Conservation (phyloP, 2,888 invertebrate species). For the Drosophila planitibia region DNA sequence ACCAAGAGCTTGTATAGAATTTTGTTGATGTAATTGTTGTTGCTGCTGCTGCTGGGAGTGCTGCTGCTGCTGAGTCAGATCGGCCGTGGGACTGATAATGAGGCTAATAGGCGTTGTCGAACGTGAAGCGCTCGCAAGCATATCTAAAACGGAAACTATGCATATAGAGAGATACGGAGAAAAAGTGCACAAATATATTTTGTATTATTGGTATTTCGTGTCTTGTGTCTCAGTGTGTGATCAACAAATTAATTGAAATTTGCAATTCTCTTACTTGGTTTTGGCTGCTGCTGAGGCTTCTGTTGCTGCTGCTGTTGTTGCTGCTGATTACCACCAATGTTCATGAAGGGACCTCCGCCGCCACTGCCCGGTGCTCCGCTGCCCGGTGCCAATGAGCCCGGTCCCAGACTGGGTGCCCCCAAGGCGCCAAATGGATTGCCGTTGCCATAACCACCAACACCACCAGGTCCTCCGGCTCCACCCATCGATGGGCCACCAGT, state of each 20-base stretch:
- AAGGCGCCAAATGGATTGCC: constrained; percentile 84
- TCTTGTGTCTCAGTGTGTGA: constrained; percentile 7
- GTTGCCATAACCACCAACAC: constrained; percentile 78
- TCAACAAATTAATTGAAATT: neutral
- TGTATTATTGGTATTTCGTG: constrained; percentile 27
- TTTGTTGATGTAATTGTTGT: constrained; percentile 66
- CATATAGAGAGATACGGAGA: constrained; percentile 58
- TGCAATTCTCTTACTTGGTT: constrained; percentile 87
- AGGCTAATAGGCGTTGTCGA: constrained; percentile 92
- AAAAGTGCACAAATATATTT: constrained; percentile 25
- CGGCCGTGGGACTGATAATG: constrained; percentile 91
- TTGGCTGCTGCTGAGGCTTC: constrained; percentile 84
- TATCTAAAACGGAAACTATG: constrained; percentile 85
- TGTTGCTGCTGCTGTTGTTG: constrained; percentile 84
- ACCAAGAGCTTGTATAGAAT: constrained; percentile 61
- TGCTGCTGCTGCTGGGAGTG: constrained; percentile 74
- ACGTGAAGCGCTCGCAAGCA: constrained; percentile 88
- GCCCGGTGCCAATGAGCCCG: constrained; percentile 83
- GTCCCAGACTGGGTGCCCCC: constrained; percentile 84
- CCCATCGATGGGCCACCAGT: constrained; percentile 67
- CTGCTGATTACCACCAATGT: constrained; percentile 74
- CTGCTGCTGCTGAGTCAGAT: constrained; percentile 87
- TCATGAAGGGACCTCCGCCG: constrained; percentile 81
- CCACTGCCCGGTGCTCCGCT: constrained; percentile 80
- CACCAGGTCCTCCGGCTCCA: constrained; percentile 85